These are phyloP conservation scores for Stenodera caucasica DNA, from an alignment of 2,888 invertebrate species.

Conservation along the genomic window DNA sequence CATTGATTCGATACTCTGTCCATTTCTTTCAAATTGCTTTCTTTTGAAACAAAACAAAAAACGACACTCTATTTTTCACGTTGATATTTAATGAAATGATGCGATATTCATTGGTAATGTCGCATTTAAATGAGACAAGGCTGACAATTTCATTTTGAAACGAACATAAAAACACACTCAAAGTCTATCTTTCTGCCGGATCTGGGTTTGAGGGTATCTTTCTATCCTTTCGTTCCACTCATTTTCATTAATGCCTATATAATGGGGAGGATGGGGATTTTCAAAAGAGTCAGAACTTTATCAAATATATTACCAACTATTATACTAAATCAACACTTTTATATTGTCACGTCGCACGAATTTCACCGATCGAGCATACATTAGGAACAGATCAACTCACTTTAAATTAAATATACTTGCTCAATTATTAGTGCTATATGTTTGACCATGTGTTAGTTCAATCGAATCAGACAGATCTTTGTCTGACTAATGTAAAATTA, in stretches of 20 bases:
- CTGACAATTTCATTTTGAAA: conserved; percentile 52
- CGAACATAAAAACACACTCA: conserved; percentile 54
- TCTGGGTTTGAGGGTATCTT: conserved; percentile 27
- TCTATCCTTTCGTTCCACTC: conserved; percentile 44
- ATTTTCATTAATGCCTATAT: conserved; percentile 51
- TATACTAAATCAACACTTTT: conserved; percentile 25
- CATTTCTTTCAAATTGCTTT: too few relatives aligned
- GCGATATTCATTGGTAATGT: conserved; percentile 47
- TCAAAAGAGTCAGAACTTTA: background rate
- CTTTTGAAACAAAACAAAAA: too few relatives aligned
- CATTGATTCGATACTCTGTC: too few relatives aligned
- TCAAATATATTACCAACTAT: conserved; percentile 30
- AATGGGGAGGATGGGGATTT: conserved; percentile 32
- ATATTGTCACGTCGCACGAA: conserved; percentile 37
- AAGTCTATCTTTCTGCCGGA: conserved; percentile 45
- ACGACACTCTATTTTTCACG: too few relatives aligned
- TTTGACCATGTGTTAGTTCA: too few relatives aligned
- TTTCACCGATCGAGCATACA: conserved; percentile 33
- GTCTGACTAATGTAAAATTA: too few relatives aligned
- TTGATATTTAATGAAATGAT: conserved; percentile 39
- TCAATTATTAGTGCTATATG: too few relatives aligned
- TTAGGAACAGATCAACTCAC: too few relatives aligned
- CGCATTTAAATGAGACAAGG: conserved; percentile 53
- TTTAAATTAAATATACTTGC: too few relatives aligned
- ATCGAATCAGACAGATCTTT: too few relatives aligned